Evolutionary conservation across 2,113 vertebrate species (phyloP).

Genomic region (Zootoca vivipara): DNA sequence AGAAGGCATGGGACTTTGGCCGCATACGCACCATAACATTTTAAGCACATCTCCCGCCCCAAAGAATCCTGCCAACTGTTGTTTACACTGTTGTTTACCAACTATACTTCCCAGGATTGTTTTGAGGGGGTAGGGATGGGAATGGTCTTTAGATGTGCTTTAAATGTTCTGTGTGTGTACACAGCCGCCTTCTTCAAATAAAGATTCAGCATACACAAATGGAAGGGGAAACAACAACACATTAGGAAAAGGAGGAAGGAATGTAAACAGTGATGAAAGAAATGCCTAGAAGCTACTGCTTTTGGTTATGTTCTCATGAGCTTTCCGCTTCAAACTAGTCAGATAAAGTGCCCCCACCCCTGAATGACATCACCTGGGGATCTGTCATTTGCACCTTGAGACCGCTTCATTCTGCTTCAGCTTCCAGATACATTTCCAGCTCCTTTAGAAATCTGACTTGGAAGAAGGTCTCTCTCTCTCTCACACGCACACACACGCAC

Average conservation of each 20-base stretch:
- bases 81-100: too few relatives aligned
- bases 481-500: slow-evolving; percentile 5
- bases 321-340: slow-evolving; percentile 79
- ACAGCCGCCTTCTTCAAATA: too few relatives aligned
- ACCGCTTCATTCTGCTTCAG: slow-evolving; percentile 55
- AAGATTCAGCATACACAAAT: neutral
- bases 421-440: slow-evolving; percentile 44
- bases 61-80: too few relatives aligned
- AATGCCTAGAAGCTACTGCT: slow-evolving; percentile 77
- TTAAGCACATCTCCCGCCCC: too few relatives aligned
- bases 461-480: slow-evolving; percentile 8
- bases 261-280: slow-evolving; percentile 81
- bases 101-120: too few relatives aligned
- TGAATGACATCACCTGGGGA: slow-evolving; percentile 68
- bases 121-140: too few relatives aligned
- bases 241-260: slow-evolving; percentile 26
- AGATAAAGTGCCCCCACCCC: slow-evolving; percentile 75
- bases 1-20: too few relatives aligned
- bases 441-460: neutral
- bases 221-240: neutral
- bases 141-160: too few relatives aligned
- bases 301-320: slow-evolving; percentile 73
- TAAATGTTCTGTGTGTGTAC: too few relatives aligned
- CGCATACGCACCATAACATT: too few relatives aligned
- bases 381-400: slow-evolving; percentile 71